Percentiles rank a stretch among this genome's conserved stretches.
Conservation (phyloP, 2,888 invertebrate species). For the Harpalus rufipes region DNA sequence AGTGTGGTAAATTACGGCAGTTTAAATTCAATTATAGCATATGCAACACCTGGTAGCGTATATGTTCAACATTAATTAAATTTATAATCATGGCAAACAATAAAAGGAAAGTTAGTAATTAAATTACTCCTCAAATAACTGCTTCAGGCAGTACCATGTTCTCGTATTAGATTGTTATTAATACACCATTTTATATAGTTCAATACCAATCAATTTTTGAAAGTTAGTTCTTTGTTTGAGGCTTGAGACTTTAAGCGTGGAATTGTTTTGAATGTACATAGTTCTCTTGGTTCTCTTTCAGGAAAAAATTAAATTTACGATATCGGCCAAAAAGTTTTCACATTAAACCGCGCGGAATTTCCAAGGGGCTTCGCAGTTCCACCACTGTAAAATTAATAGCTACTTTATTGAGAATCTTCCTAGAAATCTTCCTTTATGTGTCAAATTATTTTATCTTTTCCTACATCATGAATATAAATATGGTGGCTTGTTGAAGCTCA, state of each 20-base stretch:
- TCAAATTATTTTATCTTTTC: too few relatives aligned
- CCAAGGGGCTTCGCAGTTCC: constrained; percentile 28
- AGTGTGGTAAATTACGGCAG: neutral
- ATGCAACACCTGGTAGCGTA: neutral
- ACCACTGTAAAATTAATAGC: constrained; percentile 43
- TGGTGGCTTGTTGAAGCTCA: too few relatives aligned
- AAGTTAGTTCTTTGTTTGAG: too few relatives aligned
- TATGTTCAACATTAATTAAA: neutral
- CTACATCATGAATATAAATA: too few relatives aligned
- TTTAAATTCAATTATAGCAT: constrained; percentile 5
- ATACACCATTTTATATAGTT: neutral
- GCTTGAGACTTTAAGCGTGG: constrained; percentile 12
- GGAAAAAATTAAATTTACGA: constrained; percentile 63
- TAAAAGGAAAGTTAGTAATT: constrained; percentile 28
- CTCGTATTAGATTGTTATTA: neutral
- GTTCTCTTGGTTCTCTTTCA: constrained; percentile 15
- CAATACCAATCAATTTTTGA: constrained; percentile 7
- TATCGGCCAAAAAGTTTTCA: constrained; percentile 53
- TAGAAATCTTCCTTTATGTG: too few relatives aligned
- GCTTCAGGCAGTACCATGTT: neutral
- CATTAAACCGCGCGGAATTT: constrained; percentile 56
- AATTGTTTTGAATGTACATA: constrained; percentile 11
- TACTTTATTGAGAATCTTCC: too few relatives aligned
- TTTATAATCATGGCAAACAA: constrained; percentile 20
- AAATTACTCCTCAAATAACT: constrained; percentile 11